Percentiles rank a stretch among this genome's conserved stretches.
phyloP scores from a whole-genome alignment of 2,888 invertebrate genomes.

The Aspidiotus destructor region DNA sequence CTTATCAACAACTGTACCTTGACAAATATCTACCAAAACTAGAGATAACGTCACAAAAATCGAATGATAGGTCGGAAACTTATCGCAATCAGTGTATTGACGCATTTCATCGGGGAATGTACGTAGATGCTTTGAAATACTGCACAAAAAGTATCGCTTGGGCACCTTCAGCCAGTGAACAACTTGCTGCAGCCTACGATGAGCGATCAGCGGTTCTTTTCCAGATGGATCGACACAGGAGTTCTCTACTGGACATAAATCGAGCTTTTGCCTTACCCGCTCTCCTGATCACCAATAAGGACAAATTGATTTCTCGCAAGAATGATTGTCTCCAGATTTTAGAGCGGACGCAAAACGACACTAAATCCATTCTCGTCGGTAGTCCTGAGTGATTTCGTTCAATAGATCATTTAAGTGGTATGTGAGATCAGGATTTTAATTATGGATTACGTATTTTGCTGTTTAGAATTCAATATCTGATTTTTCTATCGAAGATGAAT shows the following conservation, averaged over 20 bases:
- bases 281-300: conserved; percentile 41
- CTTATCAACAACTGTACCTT: not conserved
- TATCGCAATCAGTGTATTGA: conserved; percentile 37
- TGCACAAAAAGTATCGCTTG: conserved; percentile 55
- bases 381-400: not conserved
- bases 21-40: conserved; percentile 1
- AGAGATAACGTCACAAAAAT: not conserved
- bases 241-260: conserved; percentile 55
- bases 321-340: conserved; percentile 38
- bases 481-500: not conserved
- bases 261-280: conserved; percentile 45
- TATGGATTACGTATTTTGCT: not conserved
- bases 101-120: conserved; percentile 48
- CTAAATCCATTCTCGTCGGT: not conserved
- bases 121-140: conserved; percentile 47
- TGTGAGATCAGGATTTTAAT: not conserved
- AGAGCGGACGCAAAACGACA: conserved; percentile 5
- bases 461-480: not conserved
- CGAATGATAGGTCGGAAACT: not conserved
- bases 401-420: not conserved
- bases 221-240: conserved; percentile 51
- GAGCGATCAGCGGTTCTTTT: conserved; percentile 60
- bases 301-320: conserved; percentile 48
- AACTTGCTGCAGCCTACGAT: conserved; percentile 54
- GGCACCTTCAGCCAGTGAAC: conserved; percentile 49